A percentile compares a stretch with the other conserved stretches of the same genome.
Conservation (phyloP, 2,113 vertebrate genomes). For the Illadopsis cleaveri region DNA sequence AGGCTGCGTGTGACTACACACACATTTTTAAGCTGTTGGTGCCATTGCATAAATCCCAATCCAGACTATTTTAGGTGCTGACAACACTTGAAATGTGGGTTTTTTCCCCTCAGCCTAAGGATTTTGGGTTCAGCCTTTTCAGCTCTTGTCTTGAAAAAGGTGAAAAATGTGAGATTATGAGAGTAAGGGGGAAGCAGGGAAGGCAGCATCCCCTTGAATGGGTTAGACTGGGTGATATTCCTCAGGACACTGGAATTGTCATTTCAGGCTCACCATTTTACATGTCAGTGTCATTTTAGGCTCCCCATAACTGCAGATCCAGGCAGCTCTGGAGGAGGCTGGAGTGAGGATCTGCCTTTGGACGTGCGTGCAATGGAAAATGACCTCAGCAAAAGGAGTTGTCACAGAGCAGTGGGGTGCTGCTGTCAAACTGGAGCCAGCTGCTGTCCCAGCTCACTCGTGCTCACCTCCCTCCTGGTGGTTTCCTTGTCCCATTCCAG, state of each 20-base stretch:
- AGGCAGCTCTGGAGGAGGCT: neutral
- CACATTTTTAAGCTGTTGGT: neutral
- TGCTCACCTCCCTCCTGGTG: neutral
- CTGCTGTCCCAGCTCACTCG: neutral
- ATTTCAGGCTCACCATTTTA: neutral
- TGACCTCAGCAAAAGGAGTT: neutral
- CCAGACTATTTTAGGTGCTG: neutral
- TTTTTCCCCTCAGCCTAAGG: neutral
- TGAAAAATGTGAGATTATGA: neutral
- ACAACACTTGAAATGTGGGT: neutral
- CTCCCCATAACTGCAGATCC: neutral
- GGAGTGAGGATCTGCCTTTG: neutral
- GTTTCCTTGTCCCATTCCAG: neutral
- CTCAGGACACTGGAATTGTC: neutral
- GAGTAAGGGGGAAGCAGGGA: neutral
- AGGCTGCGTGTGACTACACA: neutral
- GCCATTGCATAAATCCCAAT: neutral
- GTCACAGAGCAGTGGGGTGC: neutral
- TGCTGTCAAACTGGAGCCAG: neutral
- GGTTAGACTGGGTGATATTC: neutral
- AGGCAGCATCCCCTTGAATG: neutral
- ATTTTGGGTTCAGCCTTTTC: neutral
- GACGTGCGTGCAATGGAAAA: neutral
- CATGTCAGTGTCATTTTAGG: neutral
- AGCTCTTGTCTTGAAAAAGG: neutral